A percentile compares a stretch with the other conserved stretches of the same genome.
Conservation (phyloP, 2,888 invertebrate genomes). For the Sussaba pulchella region DNA sequence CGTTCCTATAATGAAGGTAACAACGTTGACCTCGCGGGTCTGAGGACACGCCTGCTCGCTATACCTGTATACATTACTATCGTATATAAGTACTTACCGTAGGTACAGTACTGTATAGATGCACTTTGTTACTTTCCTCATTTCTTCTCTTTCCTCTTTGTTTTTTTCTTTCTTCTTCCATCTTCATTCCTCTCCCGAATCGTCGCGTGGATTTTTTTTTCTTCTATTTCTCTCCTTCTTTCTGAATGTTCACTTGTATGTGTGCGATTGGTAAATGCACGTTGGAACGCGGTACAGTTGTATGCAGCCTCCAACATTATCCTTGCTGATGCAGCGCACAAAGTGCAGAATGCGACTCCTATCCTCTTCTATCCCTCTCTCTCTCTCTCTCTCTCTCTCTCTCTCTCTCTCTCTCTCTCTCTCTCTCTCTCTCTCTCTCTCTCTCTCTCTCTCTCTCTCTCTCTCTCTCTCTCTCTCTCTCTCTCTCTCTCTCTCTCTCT, state of each 20-base stretch:
- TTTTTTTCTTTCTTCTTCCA: constrained; percentile 16
- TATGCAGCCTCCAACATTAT: constrained; percentile 21
- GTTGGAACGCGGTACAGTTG: not conserved
- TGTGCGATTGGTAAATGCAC: constrained; percentile 26
- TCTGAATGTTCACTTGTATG: constrained; percentile 37
- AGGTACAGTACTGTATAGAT: constrained; percentile 32
- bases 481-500: constrained; percentile 5
- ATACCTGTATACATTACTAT: constrained; percentile 16
- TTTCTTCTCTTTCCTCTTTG: constrained; percentile 44
- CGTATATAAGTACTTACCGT: constrained; percentile 11
- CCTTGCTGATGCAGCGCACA: constrained; percentile 1
- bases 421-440: constrained; percentile 35
- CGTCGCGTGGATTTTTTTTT: constrained; percentile 11
- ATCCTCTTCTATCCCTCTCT: not conserved
- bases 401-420: constrained; percentile 13
- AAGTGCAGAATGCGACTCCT: constrained; percentile 29
- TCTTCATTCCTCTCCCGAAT: constrained; percentile 21
- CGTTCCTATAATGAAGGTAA: constrained; percentile 79
- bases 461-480: not conserved
- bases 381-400: constrained; percentile 7
- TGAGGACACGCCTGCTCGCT: constrained; percentile 75
- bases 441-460: constrained; percentile 3
- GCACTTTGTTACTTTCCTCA: constrained; percentile 48
- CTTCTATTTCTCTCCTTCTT: constrained; percentile 41
- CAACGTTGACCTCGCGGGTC: constrained; percentile 79